Evolutionary conservation across 2,888 invertebrate species (phyloP).

Genomic region (Zaprionus obscuricornis): DNA sequence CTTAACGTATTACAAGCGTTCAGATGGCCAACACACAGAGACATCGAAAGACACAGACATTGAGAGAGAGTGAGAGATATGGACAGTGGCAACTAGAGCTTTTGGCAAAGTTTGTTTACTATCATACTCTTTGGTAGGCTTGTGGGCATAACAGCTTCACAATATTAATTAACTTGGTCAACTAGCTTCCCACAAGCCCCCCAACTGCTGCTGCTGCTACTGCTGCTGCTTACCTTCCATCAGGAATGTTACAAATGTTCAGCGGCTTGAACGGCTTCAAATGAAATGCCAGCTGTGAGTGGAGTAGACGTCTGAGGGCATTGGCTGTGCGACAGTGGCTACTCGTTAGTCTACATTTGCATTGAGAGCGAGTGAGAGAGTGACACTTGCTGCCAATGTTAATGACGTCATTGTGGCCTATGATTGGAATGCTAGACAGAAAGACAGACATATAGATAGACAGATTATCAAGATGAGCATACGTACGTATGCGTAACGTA

Average conservation of each 20-base stretch:
- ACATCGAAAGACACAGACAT: background rate
- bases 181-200: conserved; percentile 22
- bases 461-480: no score
- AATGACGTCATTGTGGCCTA: conserved; percentile 70
- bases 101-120: conserved; percentile 2
- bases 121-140: background rate
- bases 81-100: no score
- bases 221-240: conserved; percentile 13
- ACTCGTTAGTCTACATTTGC: conserved; percentile 36
- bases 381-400: conserved; percentile 61
- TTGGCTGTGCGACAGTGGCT: conserved; percentile 16
- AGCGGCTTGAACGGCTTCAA: conserved; percentile 48
- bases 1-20: conserved; percentile 52
- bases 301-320: background rate
- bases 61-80: background rate
- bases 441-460: no score
- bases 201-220: conserved; percentile 3
- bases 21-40: background rate
- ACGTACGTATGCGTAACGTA: no score
- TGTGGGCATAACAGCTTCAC: conserved; percentile 8
- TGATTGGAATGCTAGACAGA: conserved; percentile 25
- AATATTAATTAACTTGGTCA: conserved; percentile 72
- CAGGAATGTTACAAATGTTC: background rate
- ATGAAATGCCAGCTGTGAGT: conserved; percentile 38
- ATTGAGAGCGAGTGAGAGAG: no score